These are phyloP conservation scores for Phyllotreta striolata DNA, from an alignment of 2,888 invertebrate genomes.

Conservation along the genomic window DNA sequence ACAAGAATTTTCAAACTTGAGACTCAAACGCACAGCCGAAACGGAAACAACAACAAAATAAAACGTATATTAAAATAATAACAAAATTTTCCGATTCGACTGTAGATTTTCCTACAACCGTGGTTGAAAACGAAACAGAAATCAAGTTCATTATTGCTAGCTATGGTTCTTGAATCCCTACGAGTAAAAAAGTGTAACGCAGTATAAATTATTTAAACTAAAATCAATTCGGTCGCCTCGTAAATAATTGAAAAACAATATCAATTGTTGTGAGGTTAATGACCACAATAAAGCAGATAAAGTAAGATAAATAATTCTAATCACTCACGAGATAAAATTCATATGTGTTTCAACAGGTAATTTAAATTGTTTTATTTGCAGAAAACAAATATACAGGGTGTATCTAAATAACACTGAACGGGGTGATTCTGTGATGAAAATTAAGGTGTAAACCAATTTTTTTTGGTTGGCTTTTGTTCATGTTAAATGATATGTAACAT, in stretches of 20 bases:
- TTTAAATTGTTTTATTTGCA: too few species aligned
- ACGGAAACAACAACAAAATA: not conserved
- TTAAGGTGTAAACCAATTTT: too few species aligned
- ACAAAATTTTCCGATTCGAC: too few species aligned
- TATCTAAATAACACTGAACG: too few species aligned
- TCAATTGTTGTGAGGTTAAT: not conserved
- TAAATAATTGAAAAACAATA: not conserved
- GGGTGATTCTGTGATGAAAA: too few species aligned
- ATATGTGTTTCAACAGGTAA: too few species aligned
- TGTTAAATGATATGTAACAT: too few species aligned
- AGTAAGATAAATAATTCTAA: too few species aligned
- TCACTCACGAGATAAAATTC: too few species aligned
- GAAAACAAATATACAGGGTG: too few species aligned
- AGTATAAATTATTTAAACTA: not conserved
- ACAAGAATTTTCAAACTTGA: constrained; percentile 9
- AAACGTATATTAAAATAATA: too few species aligned
- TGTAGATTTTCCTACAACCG: not conserved
- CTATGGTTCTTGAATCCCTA: not conserved
- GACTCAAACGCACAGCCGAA: constrained; percentile 6
- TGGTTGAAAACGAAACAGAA: not conserved
- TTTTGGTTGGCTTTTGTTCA: too few species aligned
- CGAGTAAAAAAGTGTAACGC: not conserved
- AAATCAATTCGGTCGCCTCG: not conserved
- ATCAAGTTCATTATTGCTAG: constrained; percentile 3
- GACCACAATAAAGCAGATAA: not conserved